These are phyloP conservation scores for Lateolabrax maculatus DNA, from an alignment of 2,797 vertebrate genomes.

Conservation along the genomic window DNA sequence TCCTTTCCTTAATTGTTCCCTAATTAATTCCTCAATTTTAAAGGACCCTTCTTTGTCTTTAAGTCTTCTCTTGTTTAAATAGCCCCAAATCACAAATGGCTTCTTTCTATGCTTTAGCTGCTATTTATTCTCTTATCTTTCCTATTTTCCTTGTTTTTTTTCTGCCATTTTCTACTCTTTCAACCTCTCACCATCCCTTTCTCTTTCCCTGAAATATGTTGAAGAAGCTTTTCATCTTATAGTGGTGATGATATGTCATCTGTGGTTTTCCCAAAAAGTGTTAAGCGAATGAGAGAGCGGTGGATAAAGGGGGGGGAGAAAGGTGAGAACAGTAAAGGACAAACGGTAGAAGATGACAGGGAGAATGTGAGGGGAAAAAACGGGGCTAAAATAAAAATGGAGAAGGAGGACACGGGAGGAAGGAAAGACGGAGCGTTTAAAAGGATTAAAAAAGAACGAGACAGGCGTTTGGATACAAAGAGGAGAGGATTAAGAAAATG, in stretches of 20 bases:
- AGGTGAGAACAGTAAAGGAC: neutral
- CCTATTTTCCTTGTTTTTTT: neutral
- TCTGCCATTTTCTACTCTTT: neutral
- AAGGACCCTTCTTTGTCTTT: neutral
- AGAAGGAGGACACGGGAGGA: neutral
- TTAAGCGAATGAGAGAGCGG: too few species aligned
- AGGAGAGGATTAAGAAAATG: neutral
- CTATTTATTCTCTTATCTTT: neutral
- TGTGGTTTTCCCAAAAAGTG: neutral
- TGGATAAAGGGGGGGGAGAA: neutral
- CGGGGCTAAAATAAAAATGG: neutral
- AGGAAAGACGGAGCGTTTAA: neutral
- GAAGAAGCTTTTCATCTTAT: neutral
- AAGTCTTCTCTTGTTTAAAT: neutral
- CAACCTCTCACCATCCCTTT: too few species aligned
- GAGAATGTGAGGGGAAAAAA: neutral
- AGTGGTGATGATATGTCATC: neutral
- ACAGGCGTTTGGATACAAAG: neutral
- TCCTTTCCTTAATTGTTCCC: neutral
- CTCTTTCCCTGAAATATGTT: neutral
- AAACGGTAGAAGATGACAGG: neutral
- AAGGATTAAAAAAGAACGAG: constrained; percentile 1
- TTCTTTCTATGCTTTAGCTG: neutral
- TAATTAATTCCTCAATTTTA: neutral
- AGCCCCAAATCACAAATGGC: too few species aligned